Conservation (phyloP, 2,113 vertebrate genomes). For the Callocephalon fimbriatum region DNA sequence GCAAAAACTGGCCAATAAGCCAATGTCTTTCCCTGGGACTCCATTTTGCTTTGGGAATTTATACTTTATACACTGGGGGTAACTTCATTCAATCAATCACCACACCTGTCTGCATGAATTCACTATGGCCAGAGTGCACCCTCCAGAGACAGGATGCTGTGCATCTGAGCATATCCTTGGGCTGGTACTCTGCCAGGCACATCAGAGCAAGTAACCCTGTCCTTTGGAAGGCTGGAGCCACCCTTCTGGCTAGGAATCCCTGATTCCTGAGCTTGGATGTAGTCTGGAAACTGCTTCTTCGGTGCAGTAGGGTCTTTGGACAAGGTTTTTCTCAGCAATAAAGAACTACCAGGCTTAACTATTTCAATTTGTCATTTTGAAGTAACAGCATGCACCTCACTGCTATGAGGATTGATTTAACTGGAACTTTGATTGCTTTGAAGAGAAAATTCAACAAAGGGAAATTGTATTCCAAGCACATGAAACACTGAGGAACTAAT, state of each 20-base stretch:
- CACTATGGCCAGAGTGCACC: background rate
- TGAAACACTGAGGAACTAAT: background rate
- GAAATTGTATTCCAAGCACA: background rate
- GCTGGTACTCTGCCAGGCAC: background rate
- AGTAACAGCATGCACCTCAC: background rate
- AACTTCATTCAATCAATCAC: background rate
- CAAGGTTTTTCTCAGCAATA: background rate
- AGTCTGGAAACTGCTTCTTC: background rate
- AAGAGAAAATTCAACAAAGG: background rate
- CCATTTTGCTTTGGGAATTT: background rate
- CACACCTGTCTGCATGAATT: background rate
- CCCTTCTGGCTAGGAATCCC: background rate
- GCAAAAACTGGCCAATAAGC: background rate
- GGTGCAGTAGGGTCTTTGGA: background rate
- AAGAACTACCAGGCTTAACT: background rate
- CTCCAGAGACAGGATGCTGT: accelerated
- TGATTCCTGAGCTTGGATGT: background rate
- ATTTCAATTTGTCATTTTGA: background rate
- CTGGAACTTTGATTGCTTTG: background rate
- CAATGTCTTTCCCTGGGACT: background rate
- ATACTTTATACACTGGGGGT: accelerated
- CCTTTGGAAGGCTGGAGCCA: background rate
- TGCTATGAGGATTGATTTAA: background rate
- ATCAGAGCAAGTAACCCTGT: background rate
- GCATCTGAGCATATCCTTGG: accelerated